phyloP scores from a whole-genome alignment of 2,113 vertebrate species.

The Nerophis lumbriciformis region DNA sequence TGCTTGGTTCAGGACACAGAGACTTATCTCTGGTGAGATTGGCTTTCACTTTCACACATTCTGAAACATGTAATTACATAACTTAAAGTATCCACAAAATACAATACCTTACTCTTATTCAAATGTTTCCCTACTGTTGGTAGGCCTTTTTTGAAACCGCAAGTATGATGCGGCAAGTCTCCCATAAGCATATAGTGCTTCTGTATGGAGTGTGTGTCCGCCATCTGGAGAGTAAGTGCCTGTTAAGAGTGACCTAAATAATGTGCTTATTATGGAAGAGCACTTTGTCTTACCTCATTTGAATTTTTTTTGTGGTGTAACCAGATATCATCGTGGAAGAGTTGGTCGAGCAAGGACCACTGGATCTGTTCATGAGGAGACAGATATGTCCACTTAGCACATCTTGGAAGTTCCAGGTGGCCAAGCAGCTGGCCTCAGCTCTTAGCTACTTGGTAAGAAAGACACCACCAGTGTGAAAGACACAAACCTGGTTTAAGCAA shows the following conservation, averaged over 20 bases:
- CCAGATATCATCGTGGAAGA: slow-evolving; percentile 97
- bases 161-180: slow-evolving; percentile 96
- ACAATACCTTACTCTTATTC: background rate
- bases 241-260: background rate
- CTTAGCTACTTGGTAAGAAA: slow-evolving; percentile 92
- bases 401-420: slow-evolving; percentile 94
- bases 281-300: background rate
- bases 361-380: slow-evolving; percentile 91
- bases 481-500: background rate
- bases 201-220: slow-evolving; percentile 92
- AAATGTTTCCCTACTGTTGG: slow-evolving; percentile 15
- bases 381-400: slow-evolving; percentile 80
- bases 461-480: background rate
- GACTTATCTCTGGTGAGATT: slow-evolving; percentile 90
- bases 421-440: slow-evolving; percentile 91
- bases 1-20: slow-evolving; percentile 89
- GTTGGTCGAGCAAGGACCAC: slow-evolving; percentile 85
- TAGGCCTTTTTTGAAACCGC: slow-evolving; percentile 97
- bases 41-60: too few species aligned
- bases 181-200: slow-evolving; percentile 92
- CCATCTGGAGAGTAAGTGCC: slow-evolving; percentile 87
- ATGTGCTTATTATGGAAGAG: background rate
- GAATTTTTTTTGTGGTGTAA: slow-evolving; percentile 18
- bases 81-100: background rate
- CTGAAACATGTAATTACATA: background rate